A percentile compares a stretch with the other conserved stretches of the same genome.
Conservation (phyloP, 1,140 invertebrate genomes). For the Euwallacea fornicatus region DNA sequence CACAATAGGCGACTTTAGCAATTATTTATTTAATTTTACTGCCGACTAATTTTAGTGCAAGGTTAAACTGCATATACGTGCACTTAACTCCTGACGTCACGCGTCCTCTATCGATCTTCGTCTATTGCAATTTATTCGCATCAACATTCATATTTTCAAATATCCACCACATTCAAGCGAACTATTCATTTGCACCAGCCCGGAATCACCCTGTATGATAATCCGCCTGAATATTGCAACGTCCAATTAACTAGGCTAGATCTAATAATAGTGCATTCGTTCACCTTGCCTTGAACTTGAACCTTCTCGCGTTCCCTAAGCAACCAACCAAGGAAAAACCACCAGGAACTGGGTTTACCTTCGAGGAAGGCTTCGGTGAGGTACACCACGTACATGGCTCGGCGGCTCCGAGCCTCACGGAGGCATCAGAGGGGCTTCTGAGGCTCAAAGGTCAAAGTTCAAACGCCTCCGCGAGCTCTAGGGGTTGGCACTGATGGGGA, state of each 20-base stretch:
- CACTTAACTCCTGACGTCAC: constrained; percentile 43
- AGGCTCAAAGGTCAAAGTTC: constrained; percentile 50
- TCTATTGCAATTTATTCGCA: neutral
- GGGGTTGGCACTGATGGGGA: neutral
- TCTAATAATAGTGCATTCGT: constrained; percentile 42
- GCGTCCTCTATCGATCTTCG: constrained; percentile 35
- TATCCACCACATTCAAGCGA: too few relatives aligned
- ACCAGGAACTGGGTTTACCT: constrained; percentile 13
- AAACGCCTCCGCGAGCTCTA: constrained; percentile 4
- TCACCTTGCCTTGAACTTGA: constrained; percentile 53
- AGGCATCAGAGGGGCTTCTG: constrained; percentile 38
- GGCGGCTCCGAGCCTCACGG: neutral
- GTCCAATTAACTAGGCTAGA: constrained; percentile 33
- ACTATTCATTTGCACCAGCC: too few relatives aligned
- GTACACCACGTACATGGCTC: constrained; percentile 26
- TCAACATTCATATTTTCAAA: too few relatives aligned
- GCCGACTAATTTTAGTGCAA: constrained; percentile 54
- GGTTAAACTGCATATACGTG: constrained; percentile 47
- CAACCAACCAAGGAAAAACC: neutral
- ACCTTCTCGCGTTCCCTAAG: constrained; percentile 42
- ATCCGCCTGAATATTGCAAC: constrained; percentile 11
- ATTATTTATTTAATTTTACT: constrained; percentile 30
- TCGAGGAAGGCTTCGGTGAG: constrained; percentile 15
- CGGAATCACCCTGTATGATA: too few relatives aligned
- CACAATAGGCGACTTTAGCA: neutral